Evolutionary conservation across 64 coral and sea anemone genomes (phyloP), one percentile per base, ranked within the genome.

Genomic region (Montipora capricornis): DNA sequence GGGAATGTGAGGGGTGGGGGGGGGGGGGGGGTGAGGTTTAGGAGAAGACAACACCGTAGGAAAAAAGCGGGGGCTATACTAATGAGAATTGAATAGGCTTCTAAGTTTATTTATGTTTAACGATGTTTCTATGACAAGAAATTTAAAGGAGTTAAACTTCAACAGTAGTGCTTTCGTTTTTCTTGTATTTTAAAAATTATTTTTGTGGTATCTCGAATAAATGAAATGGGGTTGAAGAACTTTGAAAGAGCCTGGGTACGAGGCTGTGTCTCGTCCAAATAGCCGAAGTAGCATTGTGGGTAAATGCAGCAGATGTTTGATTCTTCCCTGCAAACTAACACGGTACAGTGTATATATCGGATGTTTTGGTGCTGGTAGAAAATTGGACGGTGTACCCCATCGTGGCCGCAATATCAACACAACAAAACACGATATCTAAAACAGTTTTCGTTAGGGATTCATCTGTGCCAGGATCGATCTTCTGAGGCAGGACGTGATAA

Each of bases 261-360:
- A 64, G 60, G 0, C 60, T 15, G 60, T 29, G 1, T 29, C 29
- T 29, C 29, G 29, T 29, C 29, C 29, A 29, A 29, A 29, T 29
- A 29, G 61, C 61, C 14, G 44, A 14, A n/a, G 6, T 0, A 50
- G 82, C 64, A 86, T 86, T 73, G 44, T 86, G 82, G 82, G 82
- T 86, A 86, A 86, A 49, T 70, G 61, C 46, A 49, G 82, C 82
- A 86, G 82, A 69, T 86, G 82, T 86, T 86, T 19, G 7, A 57
- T 37, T 68, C 82, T 58, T 82, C 12, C 80, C 4, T 71, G 19
- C 17, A 20, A 12, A 49, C 6, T 71, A 60, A 22, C 19, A 64
- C 37, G 37, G 37, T 37, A 37, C 37, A 37, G 37, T 0, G 37
- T 37, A 14, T 64, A 14, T 64, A 9, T 50, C 44, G 20, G 15